phyloP scores from a whole-genome alignment of 2,113 vertebrate genomes.

The Antechinus flavipes region DNA sequence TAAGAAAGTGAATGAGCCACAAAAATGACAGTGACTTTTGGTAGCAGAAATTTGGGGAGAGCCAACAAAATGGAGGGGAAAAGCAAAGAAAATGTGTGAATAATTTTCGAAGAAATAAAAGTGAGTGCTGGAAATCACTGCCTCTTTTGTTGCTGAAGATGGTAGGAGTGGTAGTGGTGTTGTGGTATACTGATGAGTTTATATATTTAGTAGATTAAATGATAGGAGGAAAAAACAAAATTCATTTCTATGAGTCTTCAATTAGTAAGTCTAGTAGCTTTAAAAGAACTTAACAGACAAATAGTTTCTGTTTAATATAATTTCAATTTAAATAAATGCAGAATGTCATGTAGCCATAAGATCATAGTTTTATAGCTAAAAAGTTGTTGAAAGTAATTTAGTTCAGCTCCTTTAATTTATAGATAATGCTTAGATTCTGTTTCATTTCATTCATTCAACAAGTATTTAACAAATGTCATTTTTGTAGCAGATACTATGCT shows the following conservation, averaged over 20 bases:
- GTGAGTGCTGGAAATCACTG: background rate
- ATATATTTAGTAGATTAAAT: background rate
- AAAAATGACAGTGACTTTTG: background rate
- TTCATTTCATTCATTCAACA: background rate
- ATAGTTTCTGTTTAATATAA: background rate
- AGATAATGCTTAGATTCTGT: background rate
- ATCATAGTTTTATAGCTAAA: background rate
- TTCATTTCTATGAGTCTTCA: background rate
- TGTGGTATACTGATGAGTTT: background rate
- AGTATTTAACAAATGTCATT: background rate
- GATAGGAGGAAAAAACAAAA: background rate
- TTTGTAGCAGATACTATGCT: background rate
- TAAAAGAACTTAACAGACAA: background rate
- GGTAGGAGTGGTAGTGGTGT: background rate
- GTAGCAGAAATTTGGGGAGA: background rate
- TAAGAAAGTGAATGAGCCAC: background rate
- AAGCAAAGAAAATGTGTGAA: background rate
- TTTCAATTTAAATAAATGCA: background rate
- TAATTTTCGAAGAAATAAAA: conserved; percentile 39
- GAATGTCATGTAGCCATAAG: background rate
- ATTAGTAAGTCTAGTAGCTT: background rate
- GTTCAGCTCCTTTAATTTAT: background rate
- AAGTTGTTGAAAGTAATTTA: background rate
- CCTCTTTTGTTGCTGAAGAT: background rate
- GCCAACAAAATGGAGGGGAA: too few species aligned